Evolutionary conservation across 2,113 vertebrate genomes (phyloP).

Genomic region (human): GRCh38 chr18:73579001-73579500

Average conservation of each 20-base stretch:
- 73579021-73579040: background rate
- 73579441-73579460: background rate
- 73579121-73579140: background rate
- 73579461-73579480: background rate
- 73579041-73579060: background rate
- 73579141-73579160: background rate
- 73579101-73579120: background rate
- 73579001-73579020: too few relatives aligned
- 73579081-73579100: background rate
- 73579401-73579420: background rate
- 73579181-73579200: background rate
- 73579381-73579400: background rate
- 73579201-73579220: background rate
- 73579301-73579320: background rate
- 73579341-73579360: too few relatives aligned
- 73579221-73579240: background rate
- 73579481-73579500: background rate
- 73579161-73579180: background rate
- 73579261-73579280: background rate
- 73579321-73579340: background rate
- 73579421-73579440: background rate
- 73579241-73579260: background rate
- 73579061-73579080: background rate
- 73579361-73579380: background rate
- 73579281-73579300: background rate